Base-by-base conservation (phyloP, 2,888 invertebrate species). In the Blastobasis lacticolella region DNA sequence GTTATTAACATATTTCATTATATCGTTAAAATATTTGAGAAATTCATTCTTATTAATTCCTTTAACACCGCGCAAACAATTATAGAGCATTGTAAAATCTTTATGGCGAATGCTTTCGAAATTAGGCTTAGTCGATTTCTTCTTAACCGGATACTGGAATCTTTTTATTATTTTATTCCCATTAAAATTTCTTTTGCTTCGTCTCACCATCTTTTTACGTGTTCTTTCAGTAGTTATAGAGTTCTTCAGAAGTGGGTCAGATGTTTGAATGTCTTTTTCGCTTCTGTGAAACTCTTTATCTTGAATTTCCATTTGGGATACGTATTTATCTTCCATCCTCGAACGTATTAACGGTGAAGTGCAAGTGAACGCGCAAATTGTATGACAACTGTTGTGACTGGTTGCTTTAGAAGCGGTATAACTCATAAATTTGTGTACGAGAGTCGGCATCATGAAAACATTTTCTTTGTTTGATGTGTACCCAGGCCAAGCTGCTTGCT, bases 1-100 rank as follows among this genome's bases (percentile, higher is more conserved):
- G 37, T 69, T 61, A 8, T 67, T 60, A 54, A 82, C 71, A 57
- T 74, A 74, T 49, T 72, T 67, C 5, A 79, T 64, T 51, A 81
- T 56, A 52, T 69, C 69, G 55, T 73, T 60, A 42, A 75, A 64
- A 49, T 76, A 62, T 49, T 69, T 63, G 10, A 73, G 6, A 43
- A 72, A 64, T 49, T 65, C 54, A 48, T 52, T 58, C 38, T 57
- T 54, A 23, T 59, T 49, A 7, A 50, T 49, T 9, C 46, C 54
- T 23, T 55, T 45, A n/a, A 23, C 23, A 3, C 56, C 66, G 37
- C 62, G 61, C 2, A 60, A 57, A 54, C 68, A 73, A 49, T 64
- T 73, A 37, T 66, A 62, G 7, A 66, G 51, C 49, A 61, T 66
- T 23, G 63, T 64, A 38, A 66, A 71, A 47, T 67, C 58, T 54